A percentile compares a stretch with the other conserved stretches of the same genome.
These are phyloP conservation scores for Azorinus chamasolen DNA, from an alignment of 2,888 invertebrate genomes.

Conservation along the genomic window DNA sequence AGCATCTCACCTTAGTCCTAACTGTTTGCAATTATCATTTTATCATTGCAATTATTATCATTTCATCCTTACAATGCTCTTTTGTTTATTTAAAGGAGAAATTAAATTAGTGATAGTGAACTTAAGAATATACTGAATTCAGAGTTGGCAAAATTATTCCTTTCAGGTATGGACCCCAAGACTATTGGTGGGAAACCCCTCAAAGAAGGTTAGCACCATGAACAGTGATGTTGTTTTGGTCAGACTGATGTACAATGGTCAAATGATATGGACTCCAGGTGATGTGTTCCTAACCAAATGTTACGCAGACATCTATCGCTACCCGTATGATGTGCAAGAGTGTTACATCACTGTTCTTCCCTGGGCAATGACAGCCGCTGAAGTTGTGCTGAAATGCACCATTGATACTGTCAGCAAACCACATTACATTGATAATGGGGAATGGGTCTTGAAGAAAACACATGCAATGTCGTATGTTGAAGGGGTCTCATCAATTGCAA, in stretches of 20 bases:
- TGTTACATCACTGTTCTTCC: slow-evolving; percentile 30
- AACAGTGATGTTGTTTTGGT: slow-evolving; percentile 25
- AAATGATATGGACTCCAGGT: slow-evolving; percentile 35
- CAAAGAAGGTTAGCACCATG: slow-evolving; percentile 25
- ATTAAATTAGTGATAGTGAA: no score
- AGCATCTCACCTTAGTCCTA: no score
- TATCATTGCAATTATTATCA: no score
- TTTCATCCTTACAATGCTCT: no score
- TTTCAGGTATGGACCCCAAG: slow-evolving; percentile 43
- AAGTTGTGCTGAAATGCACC: slow-evolving; percentile 24
- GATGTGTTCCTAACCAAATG: slow-evolving; percentile 47
- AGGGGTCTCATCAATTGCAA: slow-evolving; percentile 4
- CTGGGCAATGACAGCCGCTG: slow-evolving; percentile 21
- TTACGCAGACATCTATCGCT: slow-evolving; percentile 38
- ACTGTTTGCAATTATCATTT: no score
- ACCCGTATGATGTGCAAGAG: slow-evolving; percentile 50
- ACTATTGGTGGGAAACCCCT: slow-evolving; percentile 37
- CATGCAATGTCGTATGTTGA: background rate
- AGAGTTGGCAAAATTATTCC: no score
- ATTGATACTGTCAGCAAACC: slow-evolving; percentile 3
- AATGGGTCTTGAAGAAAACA: slow-evolving; percentile 32
- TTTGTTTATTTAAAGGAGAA: no score
- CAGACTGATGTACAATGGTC: slow-evolving; percentile 41
- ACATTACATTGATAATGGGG: slow-evolving; percentile 43
- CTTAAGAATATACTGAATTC: no score